Base-by-base conservation (phyloP, 2,797 vertebrate species). In the Corythornis leucogaster region DNA sequence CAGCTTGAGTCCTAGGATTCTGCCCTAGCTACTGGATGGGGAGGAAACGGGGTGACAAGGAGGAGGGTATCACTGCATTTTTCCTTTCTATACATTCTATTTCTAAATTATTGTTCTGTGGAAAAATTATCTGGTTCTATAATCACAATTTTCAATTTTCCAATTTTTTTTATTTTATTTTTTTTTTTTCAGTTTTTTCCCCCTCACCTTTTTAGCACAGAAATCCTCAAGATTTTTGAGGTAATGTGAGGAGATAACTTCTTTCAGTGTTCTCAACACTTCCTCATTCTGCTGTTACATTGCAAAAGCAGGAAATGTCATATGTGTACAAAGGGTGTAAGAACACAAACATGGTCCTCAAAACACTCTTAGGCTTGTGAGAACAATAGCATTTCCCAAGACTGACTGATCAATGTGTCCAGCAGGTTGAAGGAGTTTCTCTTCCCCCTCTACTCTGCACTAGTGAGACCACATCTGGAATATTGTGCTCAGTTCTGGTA, bases 231-330 rank as follows among this genome's bases (percentile, higher is more conserved):
- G 1, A 51, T 12, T 50, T 77, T 68, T 64, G 66, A 77, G 19
- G 28, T 53, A 81, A 66, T 6, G 4, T 16, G 19, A 81, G 10
- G 30, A 40, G 15, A 59, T 12, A 58, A 30, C 42, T 77, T 76
- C 24, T 73, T 85, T 45, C n/a, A 70, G 51, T 5, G 6, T 42
- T 91, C 53, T 40, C 14, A 58, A 8, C 57, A 57, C 73, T 91
- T 92, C 62, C 85, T 84, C 45, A 58, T 83, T 46, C 43, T 86
- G 67, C 51, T 51, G 30, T 58, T 75, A 64, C 19, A 58, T 80
- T 92, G 82, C 73, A 95, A 89, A 92, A 93, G 82, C 73, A 94
- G 95, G 89, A 96, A 94, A 30, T 43, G 24, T 74, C 43, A 33
- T 2, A 0, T 91, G 55, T 85, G 85, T 87, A 83, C 90, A 93